Evolutionary conservation across 2,113 vertebrate genomes (phyloP).

Genomic region (Mustela lutreola): DNA sequence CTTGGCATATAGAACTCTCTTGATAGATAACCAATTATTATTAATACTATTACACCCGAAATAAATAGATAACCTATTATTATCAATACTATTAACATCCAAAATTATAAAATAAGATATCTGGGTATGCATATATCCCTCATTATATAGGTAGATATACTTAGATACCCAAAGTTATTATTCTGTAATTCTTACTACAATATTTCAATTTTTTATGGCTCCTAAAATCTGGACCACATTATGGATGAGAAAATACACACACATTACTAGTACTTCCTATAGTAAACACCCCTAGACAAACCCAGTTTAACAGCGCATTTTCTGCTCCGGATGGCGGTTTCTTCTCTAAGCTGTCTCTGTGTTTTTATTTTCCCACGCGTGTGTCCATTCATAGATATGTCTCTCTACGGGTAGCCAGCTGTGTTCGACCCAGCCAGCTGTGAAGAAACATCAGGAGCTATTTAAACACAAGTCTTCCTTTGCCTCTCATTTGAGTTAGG

Average conservation of each 20-base stretch:
- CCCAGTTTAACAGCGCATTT: not conserved
- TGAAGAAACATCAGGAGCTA: slow-evolving; percentile 32
- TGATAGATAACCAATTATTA: not conserved
- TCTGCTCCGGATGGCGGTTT: not conserved
- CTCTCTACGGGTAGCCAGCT: slow-evolving; percentile 53
- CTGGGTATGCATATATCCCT: not conserved
- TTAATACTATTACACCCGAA: not conserved
- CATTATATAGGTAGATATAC: not conserved
- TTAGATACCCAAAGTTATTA: not conserved
- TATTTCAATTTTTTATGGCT: slow-evolving; percentile 27
- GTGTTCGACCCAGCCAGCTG: slow-evolving; percentile 12
- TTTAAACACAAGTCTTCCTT: slow-evolving; percentile 44
- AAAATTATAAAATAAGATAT: not conserved
- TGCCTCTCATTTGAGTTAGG: slow-evolving; percentile 54
- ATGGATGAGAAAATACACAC: not conserved
- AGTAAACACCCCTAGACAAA: slow-evolving; percentile 8
- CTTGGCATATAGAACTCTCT: not conserved
- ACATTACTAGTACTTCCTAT: not conserved
- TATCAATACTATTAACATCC: not conserved
- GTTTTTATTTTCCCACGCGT: slow-evolving; percentile 27
- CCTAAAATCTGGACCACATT: not conserved
- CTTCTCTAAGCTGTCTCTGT: not conserved
- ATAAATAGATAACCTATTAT: no score
- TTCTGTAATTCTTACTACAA: not conserved
- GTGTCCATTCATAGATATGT: slow-evolving; percentile 38